These are phyloP conservation scores for Oenanthe melanoleuca DNA, from an alignment of 2,113 vertebrate species.

Conservation along the genomic window DNA sequence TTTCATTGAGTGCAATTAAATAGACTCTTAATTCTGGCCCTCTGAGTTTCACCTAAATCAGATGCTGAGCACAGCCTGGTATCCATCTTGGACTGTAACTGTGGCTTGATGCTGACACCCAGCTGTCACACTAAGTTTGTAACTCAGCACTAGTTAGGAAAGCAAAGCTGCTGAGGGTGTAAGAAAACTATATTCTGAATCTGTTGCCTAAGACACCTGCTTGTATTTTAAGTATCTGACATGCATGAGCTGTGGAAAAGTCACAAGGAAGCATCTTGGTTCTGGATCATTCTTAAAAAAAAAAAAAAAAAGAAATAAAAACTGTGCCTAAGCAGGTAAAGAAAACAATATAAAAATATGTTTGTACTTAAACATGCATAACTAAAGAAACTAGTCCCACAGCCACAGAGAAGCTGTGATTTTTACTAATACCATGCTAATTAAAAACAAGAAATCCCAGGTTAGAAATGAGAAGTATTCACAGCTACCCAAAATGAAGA, in stretches of 20 bases:
- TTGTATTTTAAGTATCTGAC: slow-evolving; percentile 1
- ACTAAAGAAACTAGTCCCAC: background rate
- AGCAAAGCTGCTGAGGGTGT: background rate
- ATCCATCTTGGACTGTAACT: background rate
- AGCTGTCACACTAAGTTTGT: background rate
- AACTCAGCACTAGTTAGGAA: background rate
- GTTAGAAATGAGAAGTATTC: background rate
- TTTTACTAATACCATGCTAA: background rate
- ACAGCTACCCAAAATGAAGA: background rate
- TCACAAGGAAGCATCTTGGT: background rate
- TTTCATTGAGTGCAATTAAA: background rate
- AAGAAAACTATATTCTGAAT: background rate
- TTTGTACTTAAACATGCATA: background rate
- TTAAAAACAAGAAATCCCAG: background rate
- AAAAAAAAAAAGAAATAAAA: background rate
- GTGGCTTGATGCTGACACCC: background rate
- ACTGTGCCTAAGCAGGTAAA: background rate
- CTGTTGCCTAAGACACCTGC: background rate
- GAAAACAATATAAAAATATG: background rate
- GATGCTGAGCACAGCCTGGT: background rate
- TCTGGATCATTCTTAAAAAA: background rate
- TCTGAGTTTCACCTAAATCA: background rate
- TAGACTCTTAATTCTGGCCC: background rate
- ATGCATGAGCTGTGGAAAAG: background rate
- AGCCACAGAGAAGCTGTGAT: background rate